Evolutionary conservation across 2,113 vertebrate genomes (phyloP).

Genomic region (Procapra przewalskii): DNA sequence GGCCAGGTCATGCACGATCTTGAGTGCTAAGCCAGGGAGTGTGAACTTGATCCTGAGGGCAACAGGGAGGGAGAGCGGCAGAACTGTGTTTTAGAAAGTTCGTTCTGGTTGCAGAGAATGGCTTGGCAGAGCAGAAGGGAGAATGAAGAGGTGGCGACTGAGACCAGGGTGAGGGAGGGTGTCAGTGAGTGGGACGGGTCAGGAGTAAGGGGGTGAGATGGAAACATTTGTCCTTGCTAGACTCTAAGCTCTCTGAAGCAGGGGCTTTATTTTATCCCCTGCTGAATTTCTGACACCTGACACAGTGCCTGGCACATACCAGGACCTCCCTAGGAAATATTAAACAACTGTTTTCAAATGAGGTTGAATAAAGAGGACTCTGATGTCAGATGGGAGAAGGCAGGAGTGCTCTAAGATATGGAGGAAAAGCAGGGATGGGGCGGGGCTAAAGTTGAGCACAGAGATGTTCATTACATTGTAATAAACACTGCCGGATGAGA

Average conservation of each 20-base stretch:
- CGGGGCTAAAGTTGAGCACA: not conserved
- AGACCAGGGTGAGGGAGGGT: not conserved
- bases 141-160: not conserved
- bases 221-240: not conserved
- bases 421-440: not conserved
- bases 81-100: not conserved
- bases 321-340: not conserved
- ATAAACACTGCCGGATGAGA: not conserved
- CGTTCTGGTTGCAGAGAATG: not conserved
- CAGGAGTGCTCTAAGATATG: not conserved
- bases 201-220: not conserved
- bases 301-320: not conserved
- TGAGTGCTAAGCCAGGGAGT: conserved; percentile 53
- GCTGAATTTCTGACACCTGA: not conserved
- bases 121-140: not conserved
- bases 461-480: not conserved
- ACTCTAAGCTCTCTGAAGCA: not conserved
- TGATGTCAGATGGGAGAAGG: not conserved
- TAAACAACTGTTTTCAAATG: not conserved
- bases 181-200: not conserved
- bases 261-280: not conserved
- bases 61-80: not conserved
- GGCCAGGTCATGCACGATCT: conserved; percentile 51
- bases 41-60: conserved; percentile 54
- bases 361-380: not conserved